Base-by-base conservation (phyloP, 1,140 invertebrate genomes). In the Zaprionus capensis region DNA sequence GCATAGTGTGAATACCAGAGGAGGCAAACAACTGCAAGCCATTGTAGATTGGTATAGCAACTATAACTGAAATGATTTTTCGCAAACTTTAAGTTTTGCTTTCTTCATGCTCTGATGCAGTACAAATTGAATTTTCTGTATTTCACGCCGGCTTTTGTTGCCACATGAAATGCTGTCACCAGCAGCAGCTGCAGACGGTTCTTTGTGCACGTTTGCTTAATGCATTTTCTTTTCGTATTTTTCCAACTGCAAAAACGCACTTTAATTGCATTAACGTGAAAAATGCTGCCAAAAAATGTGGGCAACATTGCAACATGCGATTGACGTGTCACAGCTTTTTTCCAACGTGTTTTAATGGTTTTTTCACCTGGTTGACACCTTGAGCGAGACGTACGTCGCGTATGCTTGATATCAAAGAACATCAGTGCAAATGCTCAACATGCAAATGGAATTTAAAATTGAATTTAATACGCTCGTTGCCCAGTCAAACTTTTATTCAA, bases 371-470 rank as follows among this genome's bases (percentile, higher is more conserved):
- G 36, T n/a, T n/a, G 17, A 53, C 46, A 36, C 46, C n/a, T 49
- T 62, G 17, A 67, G 53, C 24, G 31, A 22, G 22, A 5, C 55
- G 51, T 12, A 58, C 41, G 17, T 15, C 36, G 61, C 68, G 61
- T 53, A 71, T 71, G 55, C 73, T 34, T 41, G 31, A 75, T 38
- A 53, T 17, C 46, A 26, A 24, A 20, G 12, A 65, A 46, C 26
- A 20, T 26, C n/a, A 5, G 41, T 4, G 24, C 5, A 51, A 51
- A 62, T 28, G 15, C 2, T 2, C 31, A 20, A 36, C 41, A 74
- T 76, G 76, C 49, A 80, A 83, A 76, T 82, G 24, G n/a, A 81
- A 67, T 86, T 82, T 78, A 41, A 71, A 66, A 82, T 79, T 68
- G 66, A 79, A 65, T 68, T 75, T 70, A 68, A 68, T 41, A 38